Base-by-base conservation (phyloP, 2,888 invertebrate species). In the Orthosia gothica region DNA sequence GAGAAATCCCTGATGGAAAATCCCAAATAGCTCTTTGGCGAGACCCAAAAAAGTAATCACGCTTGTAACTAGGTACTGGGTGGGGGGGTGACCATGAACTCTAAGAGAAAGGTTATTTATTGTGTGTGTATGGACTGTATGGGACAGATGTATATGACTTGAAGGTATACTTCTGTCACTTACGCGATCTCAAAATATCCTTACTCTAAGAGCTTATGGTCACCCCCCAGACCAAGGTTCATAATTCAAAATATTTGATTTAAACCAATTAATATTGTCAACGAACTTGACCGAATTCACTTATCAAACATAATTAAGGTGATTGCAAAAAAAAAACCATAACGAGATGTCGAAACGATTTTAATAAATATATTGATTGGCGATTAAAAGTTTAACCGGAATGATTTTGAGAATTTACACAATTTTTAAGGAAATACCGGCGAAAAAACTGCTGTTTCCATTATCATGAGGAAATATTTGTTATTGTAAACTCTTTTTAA, bases 241-340 rank as follows among this genome's bases (percentile, higher is more conserved):
- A 1, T 40, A 40, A 59, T 45, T 73, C 50, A 18, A n/a, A 59
- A 73, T 73, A 23, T 61, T 74, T 73, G 58, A 73, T 32, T 49
- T 74, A 20, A 57, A 5, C 40, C 16, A 40, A 74, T 74, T 63
- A 57, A 50, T 75, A 20, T 75, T 45, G 26, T 20, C 15, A 50
- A 65, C 57, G 57, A 47, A 76, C 57, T 50, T 65, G 76, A 65
- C 65, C 45, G 57, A 50, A 32, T 65, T 58, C 4, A 55, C 45
- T 64, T n/a, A 57, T 20, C 45, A 50, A 61, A 75, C 64, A 74
- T 57, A 20, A 62, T 74, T 62, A 74, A 5, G n/a, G 23, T 7
- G 55, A 74, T 57, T 45, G 45, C 15, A 50, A 63, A 63, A 72
- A 55, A 49, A 20, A 58, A 62, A 47, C 4, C 26, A n/a, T 0